phyloP scores from a whole-genome alignment of 2,888 invertebrate genomes.

The Eupeodes latifasciatus region DNA sequence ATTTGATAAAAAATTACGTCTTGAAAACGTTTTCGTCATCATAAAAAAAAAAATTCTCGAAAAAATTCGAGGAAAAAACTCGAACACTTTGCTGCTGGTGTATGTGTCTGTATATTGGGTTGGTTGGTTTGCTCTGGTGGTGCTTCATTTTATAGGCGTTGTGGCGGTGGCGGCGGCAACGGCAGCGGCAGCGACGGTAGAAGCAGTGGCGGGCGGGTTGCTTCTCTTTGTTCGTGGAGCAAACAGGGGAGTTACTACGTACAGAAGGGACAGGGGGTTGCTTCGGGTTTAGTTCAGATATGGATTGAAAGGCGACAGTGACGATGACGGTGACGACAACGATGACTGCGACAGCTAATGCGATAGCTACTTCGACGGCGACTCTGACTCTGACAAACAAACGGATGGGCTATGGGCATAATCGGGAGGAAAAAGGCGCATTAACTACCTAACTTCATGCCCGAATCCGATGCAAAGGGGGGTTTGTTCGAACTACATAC shows the following conservation, averaged over 20 bases:
- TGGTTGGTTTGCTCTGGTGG: conserved; percentile 51
- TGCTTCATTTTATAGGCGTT: conserved; percentile 47
- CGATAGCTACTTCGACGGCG: conserved; percentile 31
- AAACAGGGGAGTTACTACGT: not conserved
- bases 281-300: too few species aligned
- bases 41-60: conserved; percentile 71
- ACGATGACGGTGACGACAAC: conserved; percentile 29
- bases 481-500: conserved; percentile 42
- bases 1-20: conserved; percentile 73
- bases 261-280: not conserved
- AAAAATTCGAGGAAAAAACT: conserved; percentile 66
- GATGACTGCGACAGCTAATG: not conserved
- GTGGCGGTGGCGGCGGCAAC: conserved; percentile 27
- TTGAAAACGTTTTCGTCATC: conserved; percentile 74
- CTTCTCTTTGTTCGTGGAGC: conserved; percentile 17
- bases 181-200: not conserved
- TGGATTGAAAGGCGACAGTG: conserved; percentile 45
- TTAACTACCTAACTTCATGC: conserved; percentile 52
- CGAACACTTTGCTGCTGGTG: conserved; percentile 44
- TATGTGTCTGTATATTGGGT: conserved; percentile 65
- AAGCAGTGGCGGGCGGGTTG: conserved; percentile 29
- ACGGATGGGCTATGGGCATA: conserved; percentile 32
- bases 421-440: conserved; percentile 45
- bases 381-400: conserved; percentile 3
- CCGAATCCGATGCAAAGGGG: conserved; percentile 27